Conservation (phyloP, 2,113 vertebrate genomes). For the Tachysurus vachellii region DNA sequence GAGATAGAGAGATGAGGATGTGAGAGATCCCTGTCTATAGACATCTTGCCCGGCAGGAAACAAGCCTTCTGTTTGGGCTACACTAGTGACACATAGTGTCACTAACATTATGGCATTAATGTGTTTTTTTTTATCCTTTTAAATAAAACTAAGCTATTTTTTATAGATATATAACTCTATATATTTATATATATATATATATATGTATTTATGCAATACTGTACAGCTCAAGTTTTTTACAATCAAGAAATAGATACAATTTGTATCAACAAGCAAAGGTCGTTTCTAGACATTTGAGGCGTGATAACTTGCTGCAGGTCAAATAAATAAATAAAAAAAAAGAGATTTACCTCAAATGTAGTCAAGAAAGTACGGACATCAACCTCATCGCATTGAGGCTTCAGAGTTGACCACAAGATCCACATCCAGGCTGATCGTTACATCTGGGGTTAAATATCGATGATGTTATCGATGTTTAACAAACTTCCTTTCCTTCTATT, state of each 20-base stretch:
- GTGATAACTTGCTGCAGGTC: conserved; percentile 87
- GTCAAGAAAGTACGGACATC: background rate
- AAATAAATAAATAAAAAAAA: conserved; percentile 49
- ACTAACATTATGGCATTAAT: conserved; percentile 84
- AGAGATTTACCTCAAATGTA: background rate
- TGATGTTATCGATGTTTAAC: background rate
- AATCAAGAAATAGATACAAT: conserved; percentile 99
- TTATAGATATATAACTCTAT: conserved; percentile 60
- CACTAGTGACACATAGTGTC: conserved; percentile 98
- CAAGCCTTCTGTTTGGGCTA: conserved; percentile 85
- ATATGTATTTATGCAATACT: conserved; percentile 71
- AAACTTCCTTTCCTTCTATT: background rate
- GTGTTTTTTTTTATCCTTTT: conserved; percentile 63
- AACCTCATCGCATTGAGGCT: background rate
- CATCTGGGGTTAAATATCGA: background rate
- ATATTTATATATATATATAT: conserved; percentile 44
- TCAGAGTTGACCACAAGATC: background rate
- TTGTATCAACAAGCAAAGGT: conserved; percentile 99
- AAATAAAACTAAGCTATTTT: conserved; percentile 83
- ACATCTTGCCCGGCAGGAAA: conserved; percentile 81
- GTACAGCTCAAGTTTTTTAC: conserved; percentile 87
- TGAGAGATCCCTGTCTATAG: conserved; percentile 77
- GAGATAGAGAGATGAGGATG: conserved; percentile 49
- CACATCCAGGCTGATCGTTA: background rate
- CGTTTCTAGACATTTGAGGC: conserved; percentile 97